Evolutionary conservation across 2,888 invertebrate genomes (phyloP), one percentile per base, ranked within the genome.

Genomic region (Agriopis aurantiaria): DNA sequence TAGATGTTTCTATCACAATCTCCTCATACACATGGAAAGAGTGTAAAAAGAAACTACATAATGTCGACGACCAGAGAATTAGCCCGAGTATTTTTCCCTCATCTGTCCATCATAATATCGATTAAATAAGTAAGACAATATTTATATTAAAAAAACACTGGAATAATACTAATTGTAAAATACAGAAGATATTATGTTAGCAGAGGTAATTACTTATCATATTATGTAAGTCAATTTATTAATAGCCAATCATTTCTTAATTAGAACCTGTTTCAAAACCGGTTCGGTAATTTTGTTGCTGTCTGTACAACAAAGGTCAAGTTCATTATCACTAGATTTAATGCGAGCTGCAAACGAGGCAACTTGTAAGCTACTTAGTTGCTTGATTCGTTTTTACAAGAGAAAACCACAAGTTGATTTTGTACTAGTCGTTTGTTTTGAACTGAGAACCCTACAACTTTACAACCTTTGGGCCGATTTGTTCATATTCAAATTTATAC

Each of bases 241-340:
- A 60, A 60, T 51, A 60, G 49, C 58, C 45, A 33, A 58, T 46
- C 45, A 33, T 57, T n/a, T 11, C 17, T 45, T 12, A 57, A 14
- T n/a, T 57, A 43, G 56, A 60, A 49, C 49, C 60, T 49, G 60
- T 49, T 60, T 41, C 11, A 40, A 11, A 33, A 58, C 46, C 46
- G 12, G 58, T 40, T 49, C 46, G 12, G 12, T 41, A 10, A 41
- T 41, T 60, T 49, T 40, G 49, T 40, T 41, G 58, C 58, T 60
- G 60, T 60, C 49, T 49, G 60, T 60, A 59, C 59, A 60, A 23
- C 46, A 69, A 73, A 71, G 71, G 71, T 71, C 71, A 73, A 73
- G 75, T 73, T 73, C 68, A 71, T 64, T 64, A 63, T 49, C 59
- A 61, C 12, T 14, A 23, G 12, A 41, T 11, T 60, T 55, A 65